Conservation (phyloP, 1,140 invertebrate species). For the Proales similis region DNA sequence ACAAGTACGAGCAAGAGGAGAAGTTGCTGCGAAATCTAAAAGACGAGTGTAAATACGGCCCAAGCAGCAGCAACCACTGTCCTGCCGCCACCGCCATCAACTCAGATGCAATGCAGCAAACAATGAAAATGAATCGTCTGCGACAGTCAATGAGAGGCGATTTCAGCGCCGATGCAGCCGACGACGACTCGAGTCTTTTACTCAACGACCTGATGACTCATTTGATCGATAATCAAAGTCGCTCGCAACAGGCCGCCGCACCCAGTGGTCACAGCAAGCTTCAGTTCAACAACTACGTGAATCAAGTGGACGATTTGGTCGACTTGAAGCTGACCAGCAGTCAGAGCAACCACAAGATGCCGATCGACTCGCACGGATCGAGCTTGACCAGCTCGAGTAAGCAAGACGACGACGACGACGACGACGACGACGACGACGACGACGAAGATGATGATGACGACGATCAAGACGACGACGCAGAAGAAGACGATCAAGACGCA, state of each 20-base stretch:
- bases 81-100: neutral
- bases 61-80: neutral
- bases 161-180: neutral
- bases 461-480: too few species aligned
- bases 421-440: conserved; percentile 28
- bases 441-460: conserved; percentile 24
- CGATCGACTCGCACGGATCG: conserved; percentile 26
- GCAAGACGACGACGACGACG: conserved; percentile 27
- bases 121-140: neutral
- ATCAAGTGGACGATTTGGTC: neutral
- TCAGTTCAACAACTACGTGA: conserved; percentile 27
- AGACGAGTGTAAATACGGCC: conserved; percentile 12
- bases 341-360: neutral
- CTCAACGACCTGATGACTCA: conserved; percentile 3
- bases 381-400: conserved; percentile 33
- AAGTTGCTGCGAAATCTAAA: neutral
- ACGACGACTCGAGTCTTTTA: conserved; percentile 1
- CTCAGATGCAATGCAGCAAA: neutral
- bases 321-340: neutral
- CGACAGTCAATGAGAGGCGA: conserved; percentile 9
- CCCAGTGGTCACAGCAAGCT: too few species aligned
- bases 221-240: neutral
- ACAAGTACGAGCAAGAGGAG: conserved; percentile 19
- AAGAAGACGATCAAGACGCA: too few species aligned
- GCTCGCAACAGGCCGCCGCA: neutral